These are phyloP conservation scores for Crypturellus tataupa DNA, from an alignment of 2,797 vertebrate genomes.

Conservation along the genomic window DNA sequence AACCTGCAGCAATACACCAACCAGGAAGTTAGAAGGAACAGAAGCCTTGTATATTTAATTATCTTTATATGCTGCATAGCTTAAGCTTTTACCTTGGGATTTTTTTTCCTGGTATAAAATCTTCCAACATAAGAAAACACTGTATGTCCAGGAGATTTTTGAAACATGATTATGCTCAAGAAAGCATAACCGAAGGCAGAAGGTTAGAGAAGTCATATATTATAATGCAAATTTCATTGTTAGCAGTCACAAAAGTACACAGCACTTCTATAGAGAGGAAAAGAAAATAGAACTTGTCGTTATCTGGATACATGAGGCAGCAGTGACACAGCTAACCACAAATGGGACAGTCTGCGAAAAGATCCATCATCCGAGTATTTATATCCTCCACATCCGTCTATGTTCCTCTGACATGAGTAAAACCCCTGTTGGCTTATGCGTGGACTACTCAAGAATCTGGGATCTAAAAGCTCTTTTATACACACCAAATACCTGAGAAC, in stretches of 20 bases:
- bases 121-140: background rate
- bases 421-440: background rate
- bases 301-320: background rate
- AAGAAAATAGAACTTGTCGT: background rate
- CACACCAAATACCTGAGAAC: background rate
- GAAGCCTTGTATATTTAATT: background rate
- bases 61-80: background rate
- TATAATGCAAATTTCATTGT: conserved; percentile 49
- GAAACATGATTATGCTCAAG: conserved; percentile 24
- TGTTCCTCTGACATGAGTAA: background rate
- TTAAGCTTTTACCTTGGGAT: background rate
- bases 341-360: background rate
- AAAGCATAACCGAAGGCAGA: background rate
- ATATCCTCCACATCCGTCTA: background rate
- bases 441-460: background rate
- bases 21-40: background rate
- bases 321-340: background rate
- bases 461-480: background rate
- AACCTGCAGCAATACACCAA: conserved; percentile 4
- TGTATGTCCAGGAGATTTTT: background rate
- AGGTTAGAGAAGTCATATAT: conserved; percentile 28
- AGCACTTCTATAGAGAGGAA: background rate
- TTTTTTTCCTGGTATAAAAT: background rate
- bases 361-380: background rate
- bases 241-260: background rate